Base-by-base conservation (phyloP, 2,113 vertebrate species). In the Sceloporus undulatus region DNA sequence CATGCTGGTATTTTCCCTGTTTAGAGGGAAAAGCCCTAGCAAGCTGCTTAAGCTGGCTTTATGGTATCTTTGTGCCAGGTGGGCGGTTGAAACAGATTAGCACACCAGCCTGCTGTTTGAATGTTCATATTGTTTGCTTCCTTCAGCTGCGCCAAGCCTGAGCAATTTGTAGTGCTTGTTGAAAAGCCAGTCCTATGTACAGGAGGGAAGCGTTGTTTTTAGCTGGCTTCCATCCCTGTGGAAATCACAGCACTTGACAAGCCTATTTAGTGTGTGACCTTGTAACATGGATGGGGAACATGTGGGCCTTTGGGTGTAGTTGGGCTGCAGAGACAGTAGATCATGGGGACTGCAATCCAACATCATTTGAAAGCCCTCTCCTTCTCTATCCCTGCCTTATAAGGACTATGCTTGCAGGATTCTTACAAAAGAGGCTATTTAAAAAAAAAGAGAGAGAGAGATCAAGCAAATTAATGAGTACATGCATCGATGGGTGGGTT, bases 1-100 rank as follows among this genome's bases (percentile, higher is more conserved):
- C 40, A 62, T 42, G 27, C 2, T 11, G 19, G 59, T 25, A 54
- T 75, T 68, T 62, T 9, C 34, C 21, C 29, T 71, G 29, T 10
- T 52, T 66, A 56, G 42, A 25, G 9, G 25, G n/a, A 14, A 6
- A 89, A 70, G 29, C 59, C 70, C 25, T 6, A 56, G 59, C 40
- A 66, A 81, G 78, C 56, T 68, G 56, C 56, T 52, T 82, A 54
- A 82, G 13, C n/a, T 82, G 56, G 88, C 48, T 82, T 86, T 38
- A 68, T 23, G 62, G 59, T 34, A 66, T 29, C 25, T 77, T 82
- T 82, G 16, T 23, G 29, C 78, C 48, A 77, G 79, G 59, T 77
- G 74, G 59, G 65, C 14, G 5, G 25, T 19, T 48, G 38, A 81
- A 81, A n/a, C 68, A 54, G 54, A 82, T 76, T 38, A 82, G n/a